Percentiles rank a stretch among this genome's conserved stretches.
Evolutionary conservation across 2,113 vertebrate genomes (phyloP).

Genomic region (Gyps fulvus): DNA sequence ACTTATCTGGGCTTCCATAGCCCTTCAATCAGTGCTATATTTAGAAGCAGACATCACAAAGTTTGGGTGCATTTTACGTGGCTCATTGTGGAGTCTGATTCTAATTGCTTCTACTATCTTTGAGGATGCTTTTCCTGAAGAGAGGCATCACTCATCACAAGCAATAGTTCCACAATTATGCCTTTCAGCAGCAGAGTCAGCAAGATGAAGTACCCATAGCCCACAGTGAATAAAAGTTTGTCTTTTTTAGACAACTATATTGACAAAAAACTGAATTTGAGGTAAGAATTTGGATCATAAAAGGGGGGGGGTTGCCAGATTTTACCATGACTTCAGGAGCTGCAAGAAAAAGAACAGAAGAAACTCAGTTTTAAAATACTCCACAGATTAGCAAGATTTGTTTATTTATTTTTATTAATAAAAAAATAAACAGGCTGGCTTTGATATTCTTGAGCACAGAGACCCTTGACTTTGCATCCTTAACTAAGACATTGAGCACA

Average conservation of each 20-base stretch:
- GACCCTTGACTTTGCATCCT: conserved; percentile 10
- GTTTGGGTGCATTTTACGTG: background rate
- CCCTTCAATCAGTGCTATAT: background rate
- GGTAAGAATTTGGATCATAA: background rate
- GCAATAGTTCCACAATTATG: background rate
- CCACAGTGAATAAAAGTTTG: background rate
- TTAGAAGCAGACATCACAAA: background rate
- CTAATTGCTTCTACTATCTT: background rate
- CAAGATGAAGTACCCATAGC: background rate
- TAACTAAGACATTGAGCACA: conserved; percentile 24
- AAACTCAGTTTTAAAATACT: background rate
- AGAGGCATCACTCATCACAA: background rate
- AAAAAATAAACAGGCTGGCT: background rate
- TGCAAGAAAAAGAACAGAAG: background rate
- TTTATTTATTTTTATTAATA: background rate
- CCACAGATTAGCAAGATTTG: background rate
- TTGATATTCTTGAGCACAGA: conserved; percentile 8
- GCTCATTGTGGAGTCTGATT: background rate
- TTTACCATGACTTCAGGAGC: background rate
- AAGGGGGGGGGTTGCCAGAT: background rate
- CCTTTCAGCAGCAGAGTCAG: background rate
- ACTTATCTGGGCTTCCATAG: background rate
- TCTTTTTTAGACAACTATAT: background rate
- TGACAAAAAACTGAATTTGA: background rate
- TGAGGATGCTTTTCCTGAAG: background rate